Percentiles rank a stretch among this genome's conserved stretches.
Evolutionary conservation across 2,888 invertebrate species (phyloP).

Genomic region (Meliscaeva auricollis): DNA sequence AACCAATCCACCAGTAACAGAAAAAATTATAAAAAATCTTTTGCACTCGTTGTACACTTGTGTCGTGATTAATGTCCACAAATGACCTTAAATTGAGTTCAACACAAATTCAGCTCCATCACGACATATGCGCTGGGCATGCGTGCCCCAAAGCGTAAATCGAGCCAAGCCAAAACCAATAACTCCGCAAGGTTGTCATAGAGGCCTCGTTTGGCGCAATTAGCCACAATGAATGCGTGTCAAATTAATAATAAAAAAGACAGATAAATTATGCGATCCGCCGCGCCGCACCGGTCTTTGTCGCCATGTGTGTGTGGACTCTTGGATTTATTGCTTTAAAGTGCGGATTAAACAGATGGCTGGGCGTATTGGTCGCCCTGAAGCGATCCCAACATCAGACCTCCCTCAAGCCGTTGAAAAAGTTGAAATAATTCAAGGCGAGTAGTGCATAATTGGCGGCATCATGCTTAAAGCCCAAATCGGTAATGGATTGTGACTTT

Average conservation of each 20-base stretch:
- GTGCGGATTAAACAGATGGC: constrained; percentile 60
- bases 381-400: constrained; percentile 78
- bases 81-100: constrained; percentile 60
- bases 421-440: constrained; percentile 76
- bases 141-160: constrained; percentile 39
- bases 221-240: constrained; percentile 84
- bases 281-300: constrained; percentile 49
- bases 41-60: constrained; percentile 56
- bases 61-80: constrained; percentile 67
- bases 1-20: neutral
- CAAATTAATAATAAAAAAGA: constrained; percentile 82
- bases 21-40: constrained; percentile 5
- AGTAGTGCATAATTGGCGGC: constrained; percentile 76
- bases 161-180: constrained; percentile 59
- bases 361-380: constrained; percentile 42
- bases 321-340: constrained; percentile 69
- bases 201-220: constrained; percentile 83
- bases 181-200: constrained; percentile 76
- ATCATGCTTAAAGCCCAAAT: constrained; percentile 75
- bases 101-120: constrained; percentile 16
- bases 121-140: constrained; percentile 49
- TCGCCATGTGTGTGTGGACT: constrained; percentile 62
- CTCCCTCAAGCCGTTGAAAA: constrained; percentile 79
- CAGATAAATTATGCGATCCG: constrained; percentile 76
- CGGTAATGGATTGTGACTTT: constrained; percentile 73